Percentiles rank a stretch among this genome's conserved stretches.
Evolutionary conservation across 2,888 invertebrate genomes (phyloP).

Genomic region (Nycteola revayana): DNA sequence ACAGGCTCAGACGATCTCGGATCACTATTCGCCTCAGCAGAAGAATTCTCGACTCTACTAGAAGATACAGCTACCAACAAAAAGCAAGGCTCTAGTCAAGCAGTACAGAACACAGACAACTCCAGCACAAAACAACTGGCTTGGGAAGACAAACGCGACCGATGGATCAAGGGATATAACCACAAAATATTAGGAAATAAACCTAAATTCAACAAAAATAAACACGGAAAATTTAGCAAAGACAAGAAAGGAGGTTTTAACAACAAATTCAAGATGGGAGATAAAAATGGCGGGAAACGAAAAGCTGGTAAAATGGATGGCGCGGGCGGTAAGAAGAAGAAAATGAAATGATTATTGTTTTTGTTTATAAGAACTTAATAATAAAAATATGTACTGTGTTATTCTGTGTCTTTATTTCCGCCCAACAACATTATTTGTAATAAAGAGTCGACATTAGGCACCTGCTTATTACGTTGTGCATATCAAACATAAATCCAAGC

Average conservation of each 20-base stretch:
- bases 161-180: slow-evolving; percentile 83
- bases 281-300: slow-evolving; percentile 30
- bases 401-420: too few relatives aligned
- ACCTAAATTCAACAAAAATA: slow-evolving; percentile 33
- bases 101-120: slow-evolving; percentile 88
- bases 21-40: slow-evolving; percentile 91
- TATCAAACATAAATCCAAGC: too few relatives aligned
- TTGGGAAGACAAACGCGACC: slow-evolving; percentile 89
- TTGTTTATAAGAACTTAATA: too few relatives aligned
- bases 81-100: slow-evolving; percentile 84
- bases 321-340: slow-evolving; percentile 61
- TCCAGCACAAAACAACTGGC: slow-evolving; percentile 89
- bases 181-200: slow-evolving; percentile 66
- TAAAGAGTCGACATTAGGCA: too few relatives aligned
- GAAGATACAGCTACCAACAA: slow-evolving; percentile 90
- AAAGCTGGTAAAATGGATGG: slow-evolving; percentile 32
- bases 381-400: too few relatives aligned
- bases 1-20: slow-evolving; percentile 78
- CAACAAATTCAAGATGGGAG: slow-evolving; percentile 38
- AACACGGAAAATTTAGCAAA: slow-evolving; percentile 19
- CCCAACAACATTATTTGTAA: too few relatives aligned
- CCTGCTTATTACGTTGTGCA: too few relatives aligned
- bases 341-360: slow-evolving; percentile 51
- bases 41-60: slow-evolving; percentile 93
- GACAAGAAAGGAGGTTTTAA: slow-evolving; percentile 21